phyloP scores from a whole-genome alignment of 2,113 vertebrate genomes.

The Rhizomys pruinosus region DNA sequence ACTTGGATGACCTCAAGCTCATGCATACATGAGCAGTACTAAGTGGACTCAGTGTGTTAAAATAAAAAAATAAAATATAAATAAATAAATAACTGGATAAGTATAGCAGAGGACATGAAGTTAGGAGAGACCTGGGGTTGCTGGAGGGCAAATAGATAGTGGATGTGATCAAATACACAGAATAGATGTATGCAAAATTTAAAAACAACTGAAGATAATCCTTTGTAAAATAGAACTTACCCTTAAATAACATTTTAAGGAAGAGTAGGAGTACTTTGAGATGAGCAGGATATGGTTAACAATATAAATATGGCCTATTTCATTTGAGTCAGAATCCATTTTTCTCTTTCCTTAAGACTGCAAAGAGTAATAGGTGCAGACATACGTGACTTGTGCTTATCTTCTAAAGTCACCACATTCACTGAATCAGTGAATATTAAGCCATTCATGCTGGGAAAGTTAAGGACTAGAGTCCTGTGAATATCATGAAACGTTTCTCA shows the following conservation, averaged over 20 bases:
- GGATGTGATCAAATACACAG: not conserved
- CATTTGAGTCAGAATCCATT: not conserved
- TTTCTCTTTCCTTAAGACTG: not conserved
- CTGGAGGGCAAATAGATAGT: rapidly evolving
- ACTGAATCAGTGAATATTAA: not conserved
- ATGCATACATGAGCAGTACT: not conserved
- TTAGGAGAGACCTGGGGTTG: not conserved
- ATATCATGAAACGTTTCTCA: not conserved
- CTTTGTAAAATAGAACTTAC: not conserved
- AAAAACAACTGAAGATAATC: too few relatives aligned
- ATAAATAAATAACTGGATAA: not conserved
- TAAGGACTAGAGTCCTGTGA: not conserved
- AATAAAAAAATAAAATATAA: not conserved
- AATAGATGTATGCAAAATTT: not conserved
- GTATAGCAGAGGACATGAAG: not conserved
- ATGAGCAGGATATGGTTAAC: too few relatives aligned
- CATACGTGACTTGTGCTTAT: not conserved
- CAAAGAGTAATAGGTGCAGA: not conserved
- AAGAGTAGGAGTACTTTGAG: not conserved
- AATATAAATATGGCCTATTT: not conserved
- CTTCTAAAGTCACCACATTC: not conserved
- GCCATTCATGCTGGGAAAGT: not conserved
- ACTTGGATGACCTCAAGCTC: not conserved
- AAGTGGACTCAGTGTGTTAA: not conserved
- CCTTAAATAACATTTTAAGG: not conserved